Conservation (phyloP, 2,113 vertebrate species). For the Leucopternis melanops region DNA sequence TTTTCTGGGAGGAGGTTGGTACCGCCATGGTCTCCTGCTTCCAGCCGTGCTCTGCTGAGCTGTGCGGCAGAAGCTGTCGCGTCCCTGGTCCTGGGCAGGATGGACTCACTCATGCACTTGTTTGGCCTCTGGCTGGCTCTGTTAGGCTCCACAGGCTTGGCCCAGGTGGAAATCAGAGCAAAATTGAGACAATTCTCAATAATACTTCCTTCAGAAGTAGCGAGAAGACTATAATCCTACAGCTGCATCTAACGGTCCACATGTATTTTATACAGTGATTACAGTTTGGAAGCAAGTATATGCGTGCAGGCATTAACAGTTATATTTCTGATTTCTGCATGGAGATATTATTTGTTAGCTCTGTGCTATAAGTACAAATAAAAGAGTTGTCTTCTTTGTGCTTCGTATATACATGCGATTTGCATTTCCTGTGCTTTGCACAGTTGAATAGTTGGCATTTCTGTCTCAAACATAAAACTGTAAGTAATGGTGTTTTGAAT, state of each 20-base stretch:
- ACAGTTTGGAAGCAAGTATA: neutral
- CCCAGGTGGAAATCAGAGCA: neutral
- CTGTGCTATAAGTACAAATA: neutral
- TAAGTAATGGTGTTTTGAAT: no score
- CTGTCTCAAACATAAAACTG: no score
- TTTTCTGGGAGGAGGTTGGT: neutral
- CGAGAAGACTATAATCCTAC: neutral
- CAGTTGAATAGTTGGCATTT: no score
- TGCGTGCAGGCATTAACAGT: neutral
- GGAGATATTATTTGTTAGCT: neutral
- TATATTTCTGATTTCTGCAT: neutral
- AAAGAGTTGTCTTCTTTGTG: neutral
- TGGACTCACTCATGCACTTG: neutral
- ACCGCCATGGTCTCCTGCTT: neutral
- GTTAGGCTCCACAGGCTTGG: accelerated
- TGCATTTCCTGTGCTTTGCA: conserved; percentile 28
- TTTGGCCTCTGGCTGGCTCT: neutral
- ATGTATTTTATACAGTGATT: neutral
- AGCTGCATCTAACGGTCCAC: neutral
- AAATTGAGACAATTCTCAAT: neutral
- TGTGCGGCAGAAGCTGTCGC: neutral
- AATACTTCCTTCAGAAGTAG: neutral
- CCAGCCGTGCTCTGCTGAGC: neutral
- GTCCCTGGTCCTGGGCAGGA: neutral
- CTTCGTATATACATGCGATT: neutral